Evolutionary conservation across 2,888 invertebrate species (phyloP), one percentile per base, ranked within the genome.

Genomic region (Cheilosia grossa): DNA sequence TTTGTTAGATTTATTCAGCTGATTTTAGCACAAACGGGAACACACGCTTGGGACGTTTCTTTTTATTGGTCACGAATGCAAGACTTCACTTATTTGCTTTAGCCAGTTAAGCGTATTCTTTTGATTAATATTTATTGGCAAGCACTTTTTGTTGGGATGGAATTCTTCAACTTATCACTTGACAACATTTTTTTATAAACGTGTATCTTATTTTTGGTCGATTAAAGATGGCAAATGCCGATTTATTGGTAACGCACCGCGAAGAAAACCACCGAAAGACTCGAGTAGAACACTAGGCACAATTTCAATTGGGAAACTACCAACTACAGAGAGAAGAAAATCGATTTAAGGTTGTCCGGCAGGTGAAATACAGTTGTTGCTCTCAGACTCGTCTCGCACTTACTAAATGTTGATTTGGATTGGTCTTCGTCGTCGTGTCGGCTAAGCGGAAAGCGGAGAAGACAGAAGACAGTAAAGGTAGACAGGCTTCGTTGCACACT

Each of bases 331-430:
- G 7, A 59, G n/a, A 53, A 56, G 24, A 61, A 53, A 70, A 72
- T 72, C 72, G 33, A 72, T 61, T 54, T 30, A 17, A 40, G 40
- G 19, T 63, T 49, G 51, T 72, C 72, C 72, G 72, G 19, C 70
- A 61, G 53, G 42, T 69, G 37, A 61, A 49, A 40, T 17, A 58
- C 64, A 66, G 66, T 79, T 73, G 73, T 47, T 73, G 9, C 66
- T 66, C 66, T 80, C 64, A 47, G 59, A 67, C 66, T 73, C 47
- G 73, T n/a, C 66, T 73, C 80, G 66, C 73, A 80, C 73, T 61
- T 64, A 80, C 80, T 80, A 73, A 80, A 80, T 44, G 21, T 40
- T 51, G 10, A 66, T 53, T 53, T 44, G 53, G 33, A 10, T 33
- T 37, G 13, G 37, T 37, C 37, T 37, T 21, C 21, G 21, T 37